Evolutionary conservation across 2,888 invertebrate species (phyloP).

Genomic region (Cataglyphis rosenhaueri): DNA sequence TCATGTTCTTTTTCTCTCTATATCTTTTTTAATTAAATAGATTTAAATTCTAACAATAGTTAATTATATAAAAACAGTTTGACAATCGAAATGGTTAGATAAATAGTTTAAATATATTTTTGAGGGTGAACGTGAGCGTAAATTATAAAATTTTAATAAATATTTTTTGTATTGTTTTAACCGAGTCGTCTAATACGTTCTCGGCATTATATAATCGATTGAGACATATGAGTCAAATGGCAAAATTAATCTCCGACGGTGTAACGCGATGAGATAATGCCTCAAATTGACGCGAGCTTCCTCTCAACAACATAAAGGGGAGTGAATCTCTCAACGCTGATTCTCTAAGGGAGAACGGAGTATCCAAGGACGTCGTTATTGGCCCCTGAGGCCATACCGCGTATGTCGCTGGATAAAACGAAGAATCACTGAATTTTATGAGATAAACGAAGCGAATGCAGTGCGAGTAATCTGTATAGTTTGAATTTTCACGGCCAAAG

Average conservation of each 20-base stretch:
- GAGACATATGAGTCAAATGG: background rate
- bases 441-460: conserved; percentile 78
- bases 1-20: background rate
- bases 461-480: conserved; percentile 67
- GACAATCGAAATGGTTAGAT: background rate
- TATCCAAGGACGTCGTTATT: conserved; percentile 81
- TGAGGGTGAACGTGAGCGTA: background rate
- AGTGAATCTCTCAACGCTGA: conserved; percentile 68
- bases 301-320: conserved; percentile 58
- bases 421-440: conserved; percentile 79
- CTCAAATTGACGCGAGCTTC: conserved; percentile 66
- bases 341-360: conserved; percentile 67
- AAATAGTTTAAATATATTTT: background rate
- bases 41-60: background rate
- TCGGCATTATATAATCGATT: background rate
- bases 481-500: conserved; percentile 51
- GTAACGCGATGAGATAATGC: conserved; percentile 66
- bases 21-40: background rate
- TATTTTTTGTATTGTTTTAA: background rate
- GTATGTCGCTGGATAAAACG: conserved; percentile 77
- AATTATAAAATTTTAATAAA: background rate
- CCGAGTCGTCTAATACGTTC: background rate
- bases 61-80: background rate
- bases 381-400: conserved; percentile 80
- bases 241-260: conserved; percentile 27